Base-by-base conservation (phyloP, 2,888 invertebrate genomes). In the Rotaria sp. region DNA sequence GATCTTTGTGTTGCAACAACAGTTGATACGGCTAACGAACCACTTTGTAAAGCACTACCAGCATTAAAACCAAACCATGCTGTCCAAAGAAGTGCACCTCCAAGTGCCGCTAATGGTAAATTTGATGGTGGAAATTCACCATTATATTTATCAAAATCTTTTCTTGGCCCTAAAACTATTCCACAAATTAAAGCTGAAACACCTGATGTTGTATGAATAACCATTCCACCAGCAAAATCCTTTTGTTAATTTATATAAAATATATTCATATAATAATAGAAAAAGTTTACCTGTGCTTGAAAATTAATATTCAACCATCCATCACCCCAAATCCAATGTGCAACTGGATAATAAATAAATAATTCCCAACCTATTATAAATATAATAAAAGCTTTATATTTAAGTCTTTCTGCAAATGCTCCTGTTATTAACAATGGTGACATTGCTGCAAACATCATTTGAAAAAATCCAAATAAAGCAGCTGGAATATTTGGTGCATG, bases 331-430 rank as follows among this genome's bases (percentile, higher is more conserved):
- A 67, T 38, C 67, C 67, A 67, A 67, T 67, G 67, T 35, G 67
- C 67, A 67, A 67, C 67, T 35, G 67, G 67, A 67, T 67, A 67
- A 67, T 67, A 67, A 67, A 67, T 67, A 30, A 67, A 67, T 21
- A 67, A 35, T 38, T 67, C 67, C 67, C 67, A 67, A 35, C 35
- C 67, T 13, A 67, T 67, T 30, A 67, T 67, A 38, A 67, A 67
- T 15, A 67, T 5, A 67, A 67, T 10, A 38, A 35, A 67, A 35
- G 67, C 67, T 38, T 67, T 67, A 38, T 35, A 67, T 35, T 35
- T 15, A 21, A 67, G 35, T 67, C 67, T 35, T 35, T 67, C 67
- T 35, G 67, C 67, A 35, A 67, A 67, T 35, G 67, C 67, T 21
- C 67, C 67, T 67, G 67, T 67, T 21, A 67, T 67, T 35, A 67